Evolutionary conservation across 1,140 invertebrate genomes (phyloP).

Genomic region (Gonatopus flavifemur): DNA sequence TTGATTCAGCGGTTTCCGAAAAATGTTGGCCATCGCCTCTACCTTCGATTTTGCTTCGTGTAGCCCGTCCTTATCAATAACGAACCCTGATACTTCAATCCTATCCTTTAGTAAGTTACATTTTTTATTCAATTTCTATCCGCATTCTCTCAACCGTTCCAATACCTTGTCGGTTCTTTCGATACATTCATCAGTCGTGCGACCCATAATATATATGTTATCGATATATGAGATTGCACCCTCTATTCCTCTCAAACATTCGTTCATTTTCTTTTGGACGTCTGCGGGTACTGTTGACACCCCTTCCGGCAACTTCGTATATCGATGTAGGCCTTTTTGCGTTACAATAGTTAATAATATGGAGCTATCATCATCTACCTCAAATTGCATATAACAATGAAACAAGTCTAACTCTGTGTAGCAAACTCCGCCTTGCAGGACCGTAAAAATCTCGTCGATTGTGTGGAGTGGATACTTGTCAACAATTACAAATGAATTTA

Average conservation of each 20-base stretch:
- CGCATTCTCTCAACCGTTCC: conserved; percentile 16
- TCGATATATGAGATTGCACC: conserved; percentile 27
- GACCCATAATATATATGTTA: conserved; percentile 32
- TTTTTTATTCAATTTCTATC: conserved; percentile 24
- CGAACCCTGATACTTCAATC: neutral
- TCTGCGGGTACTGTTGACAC: conserved; percentile 32
- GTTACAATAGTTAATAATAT: neutral
- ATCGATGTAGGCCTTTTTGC: conserved; percentile 32
- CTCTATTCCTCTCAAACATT: conserved; percentile 26
- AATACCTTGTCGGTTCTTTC: conserved; percentile 6
- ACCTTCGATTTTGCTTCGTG: neutral
- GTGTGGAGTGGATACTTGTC: neutral
- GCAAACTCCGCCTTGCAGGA: neutral
- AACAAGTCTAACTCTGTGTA: neutral
- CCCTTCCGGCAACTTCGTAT: conserved; percentile 47
- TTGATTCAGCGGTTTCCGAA: neutral
- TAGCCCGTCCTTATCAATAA: conserved; percentile 1
- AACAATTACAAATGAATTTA: neutral
- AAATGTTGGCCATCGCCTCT: conserved; percentile 3
- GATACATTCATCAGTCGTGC: conserved; percentile 21
- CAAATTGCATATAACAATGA: conserved; percentile 1
- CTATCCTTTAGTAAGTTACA: conserved; percentile 11
- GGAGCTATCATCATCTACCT: neutral
- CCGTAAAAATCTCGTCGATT: neutral
- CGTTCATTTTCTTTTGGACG: conserved; percentile 43